These are phyloP conservation scores for Paramuricea clavata DNA, from an alignment of 92 coral and sea anemone genomes.

Conservation along the genomic window DNA sequence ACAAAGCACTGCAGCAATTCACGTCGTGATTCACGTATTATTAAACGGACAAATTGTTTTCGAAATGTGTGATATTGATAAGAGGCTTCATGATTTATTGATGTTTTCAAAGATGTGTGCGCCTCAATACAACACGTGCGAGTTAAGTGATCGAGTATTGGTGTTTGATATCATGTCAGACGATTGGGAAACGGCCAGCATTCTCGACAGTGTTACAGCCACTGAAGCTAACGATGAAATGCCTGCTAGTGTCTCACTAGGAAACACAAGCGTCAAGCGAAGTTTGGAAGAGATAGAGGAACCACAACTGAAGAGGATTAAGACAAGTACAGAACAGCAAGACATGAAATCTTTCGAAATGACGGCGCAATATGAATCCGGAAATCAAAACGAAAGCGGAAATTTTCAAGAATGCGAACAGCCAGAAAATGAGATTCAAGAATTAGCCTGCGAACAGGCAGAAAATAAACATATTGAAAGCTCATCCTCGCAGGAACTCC, in stretches of 20 bases:
- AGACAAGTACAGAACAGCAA: not conserved
- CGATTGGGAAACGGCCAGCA: slow-evolving; percentile 1
- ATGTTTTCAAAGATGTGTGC: slow-evolving; percentile 17
- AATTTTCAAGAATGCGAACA: not conserved
- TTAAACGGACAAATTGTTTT: not conserved
- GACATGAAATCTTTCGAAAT: not conserved
- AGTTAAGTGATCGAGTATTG: slow-evolving; percentile 22
- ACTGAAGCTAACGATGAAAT: not conserved
- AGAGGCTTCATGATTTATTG: not conserved
- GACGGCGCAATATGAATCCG: not conserved
- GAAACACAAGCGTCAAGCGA: not conserved
- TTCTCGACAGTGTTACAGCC: not conserved
- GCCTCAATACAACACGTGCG: slow-evolving; percentile 31
- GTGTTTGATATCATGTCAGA: slow-evolving; percentile 26
- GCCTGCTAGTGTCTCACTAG: not conserved
- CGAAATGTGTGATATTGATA: not conserved
- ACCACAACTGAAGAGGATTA: not conserved
- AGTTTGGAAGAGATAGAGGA: not conserved
- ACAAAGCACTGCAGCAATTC: too few relatives aligned
- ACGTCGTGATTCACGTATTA: too few relatives aligned
- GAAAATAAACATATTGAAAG: not conserved
- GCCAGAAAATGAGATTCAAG: not conserved
- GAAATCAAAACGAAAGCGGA: not conserved
- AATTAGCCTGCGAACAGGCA: not conserved
- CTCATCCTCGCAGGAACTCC: not conserved